These are phyloP conservation scores for Bimastos eiseni DNA, from an alignment of 2,888 invertebrate species.

Conservation along the genomic window DNA sequence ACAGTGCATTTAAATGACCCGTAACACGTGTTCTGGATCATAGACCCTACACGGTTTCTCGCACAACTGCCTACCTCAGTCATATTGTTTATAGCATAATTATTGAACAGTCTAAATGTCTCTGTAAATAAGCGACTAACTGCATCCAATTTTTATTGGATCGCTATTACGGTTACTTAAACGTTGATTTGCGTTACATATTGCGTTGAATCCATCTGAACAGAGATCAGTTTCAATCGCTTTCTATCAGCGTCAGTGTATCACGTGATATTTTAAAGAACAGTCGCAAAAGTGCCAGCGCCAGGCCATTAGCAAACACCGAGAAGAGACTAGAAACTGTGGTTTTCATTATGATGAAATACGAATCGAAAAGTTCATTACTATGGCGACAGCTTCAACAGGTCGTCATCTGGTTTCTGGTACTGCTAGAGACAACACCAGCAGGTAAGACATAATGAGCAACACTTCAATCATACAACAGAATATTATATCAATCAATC, in stretches of 20 bases:
- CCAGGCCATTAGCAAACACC: neutral
- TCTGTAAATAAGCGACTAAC: neutral
- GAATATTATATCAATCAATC: too few relatives aligned
- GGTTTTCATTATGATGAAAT: neutral
- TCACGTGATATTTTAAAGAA: neutral
- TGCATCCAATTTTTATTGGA: neutral
- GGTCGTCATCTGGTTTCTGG: neutral
- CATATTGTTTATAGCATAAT: neutral
- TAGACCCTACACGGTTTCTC: neutral
- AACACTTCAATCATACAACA: neutral
- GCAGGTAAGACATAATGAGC: neutral
- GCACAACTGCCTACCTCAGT: neutral
- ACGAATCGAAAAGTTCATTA: neutral
- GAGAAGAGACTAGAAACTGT: neutral
- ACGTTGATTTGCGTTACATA: neutral
- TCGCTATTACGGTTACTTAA: neutral
- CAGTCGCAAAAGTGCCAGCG: neutral
- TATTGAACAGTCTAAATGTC: neutral
- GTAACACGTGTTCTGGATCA: neutral
- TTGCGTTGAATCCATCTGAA: neutral
- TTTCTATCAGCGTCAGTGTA: neutral
- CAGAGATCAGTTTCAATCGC: neutral
- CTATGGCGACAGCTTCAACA: constrained; percentile 2
- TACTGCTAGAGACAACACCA: neutral
- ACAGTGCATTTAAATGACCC: neutral